Conservation (phyloP, 2,113 vertebrate genomes). For the Mugil cephalus region DNA sequence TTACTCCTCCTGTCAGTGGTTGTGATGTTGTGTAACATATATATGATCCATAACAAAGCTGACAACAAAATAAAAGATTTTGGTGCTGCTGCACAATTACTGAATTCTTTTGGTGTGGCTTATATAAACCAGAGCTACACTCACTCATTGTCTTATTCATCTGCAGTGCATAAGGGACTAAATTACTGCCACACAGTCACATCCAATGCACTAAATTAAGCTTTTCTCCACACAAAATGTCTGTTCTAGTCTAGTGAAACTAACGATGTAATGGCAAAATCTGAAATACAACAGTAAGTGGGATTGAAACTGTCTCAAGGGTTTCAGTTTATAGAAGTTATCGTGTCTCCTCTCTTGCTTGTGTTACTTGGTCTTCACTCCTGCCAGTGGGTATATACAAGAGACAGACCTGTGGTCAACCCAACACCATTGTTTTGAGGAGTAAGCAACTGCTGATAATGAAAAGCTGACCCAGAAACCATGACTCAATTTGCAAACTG, state of each 20-base stretch:
- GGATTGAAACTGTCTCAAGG: background rate
- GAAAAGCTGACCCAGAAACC: conserved; percentile 27
- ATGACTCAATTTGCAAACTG: background rate
- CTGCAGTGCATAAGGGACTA: no score
- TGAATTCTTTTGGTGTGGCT: no score
- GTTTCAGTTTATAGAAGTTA: background rate
- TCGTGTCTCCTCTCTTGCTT: no score
- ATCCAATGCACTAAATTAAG: no score
- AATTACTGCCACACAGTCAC: no score
- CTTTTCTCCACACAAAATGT: no score
- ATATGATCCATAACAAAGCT: background rate
- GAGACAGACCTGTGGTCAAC: background rate
- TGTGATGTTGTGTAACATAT: background rate
- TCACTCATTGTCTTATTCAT: no score
- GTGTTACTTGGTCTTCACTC: background rate
- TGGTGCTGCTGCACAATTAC: no score
- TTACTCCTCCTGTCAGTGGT: no score
- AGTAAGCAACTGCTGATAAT: conserved; percentile 13
- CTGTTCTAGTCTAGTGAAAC: no score
- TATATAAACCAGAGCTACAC: no score
- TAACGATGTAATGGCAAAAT: no score
- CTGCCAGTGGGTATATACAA: background rate
- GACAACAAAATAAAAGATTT: background rate
- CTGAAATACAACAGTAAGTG: rapidly evolving
- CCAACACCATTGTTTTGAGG: background rate